Evolutionary conservation across 2,797 vertebrate genomes (phyloP).

Genomic region (Dendrocincla tyrannina): DNA sequence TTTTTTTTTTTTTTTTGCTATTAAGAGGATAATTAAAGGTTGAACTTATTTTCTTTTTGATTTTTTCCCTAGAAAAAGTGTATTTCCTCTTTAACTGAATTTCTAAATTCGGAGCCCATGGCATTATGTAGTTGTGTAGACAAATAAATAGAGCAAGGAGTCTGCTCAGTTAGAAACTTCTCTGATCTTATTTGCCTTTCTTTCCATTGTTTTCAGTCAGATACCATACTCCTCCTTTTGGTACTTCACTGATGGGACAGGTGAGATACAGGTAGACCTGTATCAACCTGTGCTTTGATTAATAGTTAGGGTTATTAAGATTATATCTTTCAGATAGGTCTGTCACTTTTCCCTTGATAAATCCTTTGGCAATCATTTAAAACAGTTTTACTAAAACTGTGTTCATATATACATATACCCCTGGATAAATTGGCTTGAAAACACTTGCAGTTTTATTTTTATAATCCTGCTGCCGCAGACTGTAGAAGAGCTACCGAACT

Average conservation of each 20-base stretch:
- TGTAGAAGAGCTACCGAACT: background rate
- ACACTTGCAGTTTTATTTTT: background rate
- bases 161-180: background rate
- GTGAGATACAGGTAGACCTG: background rate
- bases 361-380: background rate
- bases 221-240: background rate
- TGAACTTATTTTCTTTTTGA: background rate
- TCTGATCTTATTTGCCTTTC: background rate
- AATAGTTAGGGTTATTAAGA: background rate
- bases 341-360: background rate
- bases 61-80: background rate
- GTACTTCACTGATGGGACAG: background rate
- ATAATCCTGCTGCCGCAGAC: background rate
- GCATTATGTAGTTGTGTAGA: background rate
- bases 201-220: background rate
- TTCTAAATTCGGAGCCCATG: background rate
- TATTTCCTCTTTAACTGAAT: background rate
- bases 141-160: background rate
- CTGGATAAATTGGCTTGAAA: background rate
- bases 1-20: background rate
- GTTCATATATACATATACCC: background rate
- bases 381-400: background rate
- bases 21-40: background rate
- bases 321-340: background rate
- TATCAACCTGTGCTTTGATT: background rate